Percentiles rank a stretch among this genome's conserved stretches.
Conservation (phyloP, 2,888 invertebrate species). For the Drosophila rubida region DNA sequence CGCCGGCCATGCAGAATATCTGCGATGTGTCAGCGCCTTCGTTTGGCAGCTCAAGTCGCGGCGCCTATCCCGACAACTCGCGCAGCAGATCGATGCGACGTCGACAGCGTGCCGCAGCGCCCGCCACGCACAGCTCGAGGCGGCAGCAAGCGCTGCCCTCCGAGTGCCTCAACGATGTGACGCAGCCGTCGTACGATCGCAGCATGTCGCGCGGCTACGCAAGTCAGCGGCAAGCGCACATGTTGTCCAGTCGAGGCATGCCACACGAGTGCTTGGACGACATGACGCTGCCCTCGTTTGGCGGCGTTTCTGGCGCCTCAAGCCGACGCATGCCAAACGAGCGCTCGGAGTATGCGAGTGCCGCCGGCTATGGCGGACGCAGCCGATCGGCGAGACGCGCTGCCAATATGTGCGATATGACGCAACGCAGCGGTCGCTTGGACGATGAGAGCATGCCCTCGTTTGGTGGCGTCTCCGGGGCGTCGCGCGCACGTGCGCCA, state of each 20-base stretch:
- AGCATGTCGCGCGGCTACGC: too few species aligned
- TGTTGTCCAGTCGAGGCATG: too few species aligned
- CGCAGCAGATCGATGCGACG: too few species aligned
- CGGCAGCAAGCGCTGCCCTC: constrained; percentile 2
- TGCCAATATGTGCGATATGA: too few species aligned
- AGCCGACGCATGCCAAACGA: constrained; percentile 5
- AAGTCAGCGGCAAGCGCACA: too few species aligned
- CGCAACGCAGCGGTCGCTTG: neutral
- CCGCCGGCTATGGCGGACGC: neutral
- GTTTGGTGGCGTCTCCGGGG: constrained; percentile 23
- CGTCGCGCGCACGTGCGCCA: neutral
- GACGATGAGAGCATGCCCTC: constrained; percentile 35
- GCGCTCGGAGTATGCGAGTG: neutral
- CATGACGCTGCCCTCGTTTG: constrained; percentile 22
- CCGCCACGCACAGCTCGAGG: neutral
- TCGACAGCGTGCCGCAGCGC: too few species aligned
- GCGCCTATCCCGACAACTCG: too few species aligned
- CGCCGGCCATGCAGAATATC: neutral
- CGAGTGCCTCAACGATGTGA: constrained; percentile 9
- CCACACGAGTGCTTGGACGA: constrained; percentile 12
- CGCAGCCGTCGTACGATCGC: too few species aligned
- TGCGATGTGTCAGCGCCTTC: too few species aligned
- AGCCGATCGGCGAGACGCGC: neutral
- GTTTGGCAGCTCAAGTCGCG: too few species aligned
- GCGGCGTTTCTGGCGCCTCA: constrained; percentile 12